phyloP scores from a whole-genome alignment of 2,888 invertebrate species.

The Sesamia inferens region DNA sequence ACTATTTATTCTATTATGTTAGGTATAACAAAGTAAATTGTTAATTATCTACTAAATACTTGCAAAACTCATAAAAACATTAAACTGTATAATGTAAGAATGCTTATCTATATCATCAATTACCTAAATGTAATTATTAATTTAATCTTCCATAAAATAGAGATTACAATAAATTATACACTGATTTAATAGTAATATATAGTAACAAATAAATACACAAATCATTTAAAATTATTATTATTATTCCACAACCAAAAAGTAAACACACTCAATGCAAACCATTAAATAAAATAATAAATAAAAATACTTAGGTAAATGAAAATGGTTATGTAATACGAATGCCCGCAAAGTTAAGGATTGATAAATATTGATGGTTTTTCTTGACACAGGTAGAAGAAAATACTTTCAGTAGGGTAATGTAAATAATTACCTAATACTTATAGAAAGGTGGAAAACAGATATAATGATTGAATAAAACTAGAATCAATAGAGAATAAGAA shows the following conservation, averaged over 20 bases:
- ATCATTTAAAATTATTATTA: not conserved
- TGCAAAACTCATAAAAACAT: not conserved
- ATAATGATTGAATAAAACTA: not conserved
- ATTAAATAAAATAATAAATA: slow-evolving; percentile 13
- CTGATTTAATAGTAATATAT: not conserved
- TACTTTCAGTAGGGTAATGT: no score
- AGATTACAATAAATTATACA: not conserved
- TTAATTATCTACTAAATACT: not conserved
- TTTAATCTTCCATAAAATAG: not conserved
- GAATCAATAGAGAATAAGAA: not conserved
- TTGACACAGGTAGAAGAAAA: no score
- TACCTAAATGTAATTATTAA: not conserved
- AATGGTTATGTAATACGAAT: slow-evolving; percentile 19
- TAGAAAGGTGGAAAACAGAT: not conserved
- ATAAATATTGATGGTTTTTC: not conserved
- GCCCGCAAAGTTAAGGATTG: not conserved
- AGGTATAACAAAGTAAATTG: not conserved
- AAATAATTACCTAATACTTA: not conserved
- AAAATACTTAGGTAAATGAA: not conserved
- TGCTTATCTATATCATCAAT: not conserved
- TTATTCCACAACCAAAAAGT: slow-evolving; percentile 47
- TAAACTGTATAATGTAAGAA: not conserved
- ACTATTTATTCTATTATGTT: no score
- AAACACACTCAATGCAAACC: slow-evolving; percentile 37
- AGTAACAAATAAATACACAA: not conserved